Evolutionary conservation across 92 coral and sea anemone species (phyloP), one percentile per base, ranked within the genome.

Genomic region (Parazoanthus atlanticus): DNA sequence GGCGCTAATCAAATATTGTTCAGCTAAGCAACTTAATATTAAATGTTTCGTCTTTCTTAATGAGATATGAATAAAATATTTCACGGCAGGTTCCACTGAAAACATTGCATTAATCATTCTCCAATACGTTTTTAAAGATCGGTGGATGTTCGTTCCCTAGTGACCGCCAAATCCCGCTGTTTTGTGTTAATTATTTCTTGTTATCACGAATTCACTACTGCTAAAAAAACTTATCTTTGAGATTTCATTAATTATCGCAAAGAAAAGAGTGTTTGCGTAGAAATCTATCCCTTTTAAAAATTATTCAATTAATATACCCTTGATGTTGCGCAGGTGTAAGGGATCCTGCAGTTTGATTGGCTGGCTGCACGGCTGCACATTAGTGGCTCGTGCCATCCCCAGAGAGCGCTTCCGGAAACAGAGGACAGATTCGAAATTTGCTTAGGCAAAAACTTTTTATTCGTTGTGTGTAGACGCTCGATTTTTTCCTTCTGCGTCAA

Each of bases 241-340:
- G 87, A 70, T 84, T 70, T 47, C 78, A 84, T 84, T 84, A 84
- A 84, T 84, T 84, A 70, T 84, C 47, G 29, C 33, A 75, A 82
- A 79, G 88, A 86, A 86, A 66, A 33, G 84, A 71, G 88, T 93
- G 94, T 91, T 95, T 95, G 72, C 89, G 81, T 92, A 81, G 88
- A 89, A 88, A 90, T 87, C 82, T 76, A 93, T 89, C 74, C 66
- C 89, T 89, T 73, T 81, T 70, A 69, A 69, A 73, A 78, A 80
- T 95, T 94, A 95, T 94, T 95, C 93, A 95, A 95, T 95, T 95
- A 95, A 71, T 67, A 46, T 38, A 52, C 58, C 21, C 36, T 41
- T 84, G 78, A 84, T 41, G 87, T 46, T 69, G 40, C 41, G 78
- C 87, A 84, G 87, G 78, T 84, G 87, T 31, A 71, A 3, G 16